phyloP scores from a whole-genome alignment of 2,888 invertebrate species.

The Encarsia formosa region DNA sequence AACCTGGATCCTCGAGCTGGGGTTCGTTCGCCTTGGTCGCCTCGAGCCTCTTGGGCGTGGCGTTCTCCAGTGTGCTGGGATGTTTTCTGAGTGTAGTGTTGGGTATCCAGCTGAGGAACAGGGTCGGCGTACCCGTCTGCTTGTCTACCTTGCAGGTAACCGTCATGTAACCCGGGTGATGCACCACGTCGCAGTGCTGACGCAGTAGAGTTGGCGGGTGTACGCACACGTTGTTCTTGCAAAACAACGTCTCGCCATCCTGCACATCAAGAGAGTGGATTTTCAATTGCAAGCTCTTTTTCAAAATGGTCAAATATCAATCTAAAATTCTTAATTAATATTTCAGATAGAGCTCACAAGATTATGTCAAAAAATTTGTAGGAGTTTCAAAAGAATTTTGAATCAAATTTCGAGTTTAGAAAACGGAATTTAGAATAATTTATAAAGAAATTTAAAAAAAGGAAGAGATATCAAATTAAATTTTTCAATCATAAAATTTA shows the following conservation, averaged over 20 bases:
- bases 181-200: conserved; percentile 77
- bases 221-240: conserved; percentile 96
- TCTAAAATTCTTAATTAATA: too few species aligned
- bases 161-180: conserved; percentile 89
- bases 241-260: conserved; percentile 81
- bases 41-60: conserved; percentile 15
- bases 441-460: too few species aligned
- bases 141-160: conserved; percentile 80
- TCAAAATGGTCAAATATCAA: too few species aligned
- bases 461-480: too few species aligned
- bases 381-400: too few species aligned
- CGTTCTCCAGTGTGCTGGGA: conserved; percentile 68
- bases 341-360: too few species aligned
- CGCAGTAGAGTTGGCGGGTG: conserved; percentile 85
- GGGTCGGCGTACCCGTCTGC: conserved; percentile 71
- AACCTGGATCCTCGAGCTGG: conserved; percentile 20
- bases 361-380: too few species aligned
- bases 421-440: too few species aligned
- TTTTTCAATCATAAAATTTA: too few species aligned
- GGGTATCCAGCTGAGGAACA: conserved; percentile 92
- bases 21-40: conserved; percentile 21
- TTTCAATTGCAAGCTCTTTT: too few species aligned
- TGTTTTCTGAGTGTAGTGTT: conserved; percentile 84
- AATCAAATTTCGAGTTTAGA: too few species aligned
- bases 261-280: conserved; percentile 52